Evolutionary conservation across 2,888 invertebrate genomes (phyloP), one percentile per base, ranked within the genome.

Genomic region (Dione vanillae): DNA sequence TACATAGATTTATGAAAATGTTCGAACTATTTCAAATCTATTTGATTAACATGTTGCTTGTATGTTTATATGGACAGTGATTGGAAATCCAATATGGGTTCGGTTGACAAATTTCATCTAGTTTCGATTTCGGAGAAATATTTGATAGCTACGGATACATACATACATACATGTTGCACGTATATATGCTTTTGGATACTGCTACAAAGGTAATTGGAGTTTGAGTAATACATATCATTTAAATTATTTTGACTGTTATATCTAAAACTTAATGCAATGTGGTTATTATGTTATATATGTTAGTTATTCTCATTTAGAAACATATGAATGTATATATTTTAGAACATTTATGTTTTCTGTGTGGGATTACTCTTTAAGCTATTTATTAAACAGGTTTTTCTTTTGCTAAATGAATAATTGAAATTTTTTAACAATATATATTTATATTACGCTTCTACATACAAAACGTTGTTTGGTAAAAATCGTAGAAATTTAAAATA

Each of bases 21-120:
- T 37, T 54, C 35, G 37, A 37, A n/a, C 40, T 19, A 56, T 56
- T 11, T 37, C 11, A 11, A 56, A 66, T 70, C 64, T 71, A 72
- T 73, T 72, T 75, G 73, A 75, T 75, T 72, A 73, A 76, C 75
- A 72, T 71, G 51, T 65, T 64, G 58, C 47, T 65, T 16, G 43
- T 69, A 65, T 45, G 47, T 65, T 8, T 40, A 51, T 58, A 58
- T 68, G 47, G 37, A 37, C 52, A 37, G 54, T 54, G 64, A 64
- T 69, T 64, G 62, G 37, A 40, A 54, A 54, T 56, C 54, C 45
- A 45, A 52, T 54, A 54, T 64, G 37, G 40, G 20, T 64, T 20
- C 19, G 19, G 47, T 49, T 64, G 49, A 64, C 49, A 40, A 40
- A 49, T 49, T 64, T 64, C 49, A 47, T 64, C 49, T 49, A 49